phyloP scores from a whole-genome alignment of 2,113 vertebrate genomes.

The Centrocercus urophasianus region DNA sequence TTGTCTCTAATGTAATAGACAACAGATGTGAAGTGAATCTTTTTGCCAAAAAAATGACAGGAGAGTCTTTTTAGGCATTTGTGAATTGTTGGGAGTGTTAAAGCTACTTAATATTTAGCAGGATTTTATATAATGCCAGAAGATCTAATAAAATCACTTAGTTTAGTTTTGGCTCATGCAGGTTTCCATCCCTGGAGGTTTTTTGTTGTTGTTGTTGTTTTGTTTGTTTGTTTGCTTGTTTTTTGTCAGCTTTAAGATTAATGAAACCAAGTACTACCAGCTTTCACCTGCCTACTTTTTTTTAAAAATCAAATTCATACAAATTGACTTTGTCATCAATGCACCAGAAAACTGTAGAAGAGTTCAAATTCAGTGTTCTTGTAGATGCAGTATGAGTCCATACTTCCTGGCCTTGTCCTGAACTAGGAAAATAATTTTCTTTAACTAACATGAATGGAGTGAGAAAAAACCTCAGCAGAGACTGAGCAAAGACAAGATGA shows the following conservation, averaged over 20 bases:
- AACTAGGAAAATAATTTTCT: neutral
- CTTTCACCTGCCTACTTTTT: neutral
- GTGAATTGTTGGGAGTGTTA: neutral
- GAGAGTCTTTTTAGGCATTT: neutral
- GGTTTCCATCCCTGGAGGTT: neutral
- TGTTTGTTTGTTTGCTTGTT: no score
- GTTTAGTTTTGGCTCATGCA: neutral
- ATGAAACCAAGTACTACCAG: neutral
- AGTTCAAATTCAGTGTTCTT: neutral
- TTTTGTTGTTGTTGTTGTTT: no score
- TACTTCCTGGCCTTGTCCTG: neutral
- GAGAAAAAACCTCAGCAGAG: neutral
- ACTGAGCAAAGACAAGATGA: neutral
- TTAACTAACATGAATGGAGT: neutral
- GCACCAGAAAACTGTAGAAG: neutral
- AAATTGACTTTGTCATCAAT: neutral
- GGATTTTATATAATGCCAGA: neutral
- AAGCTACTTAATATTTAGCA: neutral
- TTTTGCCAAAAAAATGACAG: neutral
- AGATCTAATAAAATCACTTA: neutral
- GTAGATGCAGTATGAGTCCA: neutral
- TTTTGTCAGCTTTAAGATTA: neutral
- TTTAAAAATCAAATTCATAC: neutral
- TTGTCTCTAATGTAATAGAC: slow-evolving; percentile 18
- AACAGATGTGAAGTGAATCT: slow-evolving; percentile 17